Evolutionary conservation across 2,797 vertebrate genomes (phyloP).

Genomic region (Lerista edwardsae): DNA sequence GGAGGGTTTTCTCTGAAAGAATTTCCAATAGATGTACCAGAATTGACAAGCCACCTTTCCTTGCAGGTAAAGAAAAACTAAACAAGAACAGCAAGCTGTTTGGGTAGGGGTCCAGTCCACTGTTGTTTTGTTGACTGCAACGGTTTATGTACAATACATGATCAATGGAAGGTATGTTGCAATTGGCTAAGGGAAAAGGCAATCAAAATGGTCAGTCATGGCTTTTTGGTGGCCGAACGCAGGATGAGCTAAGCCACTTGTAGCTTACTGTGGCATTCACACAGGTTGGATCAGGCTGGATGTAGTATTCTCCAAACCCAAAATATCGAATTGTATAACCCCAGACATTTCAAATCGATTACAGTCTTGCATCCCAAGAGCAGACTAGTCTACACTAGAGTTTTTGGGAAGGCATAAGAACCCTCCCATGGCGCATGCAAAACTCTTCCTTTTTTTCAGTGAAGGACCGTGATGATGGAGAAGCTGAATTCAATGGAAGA

Average conservation of each 20-base stretch:
- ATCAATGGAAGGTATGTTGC: not conserved
- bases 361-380: not conserved
- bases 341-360: not conserved
- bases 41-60: slow-evolving; percentile 87
- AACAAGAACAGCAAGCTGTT: not conserved
- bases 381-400: not conserved
- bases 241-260: not conserved
- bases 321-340: not conserved
- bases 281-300: not conserved
- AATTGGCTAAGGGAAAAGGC: not conserved
- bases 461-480: too few species aligned
- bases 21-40: slow-evolving; percentile 85
- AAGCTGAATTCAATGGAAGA: too few species aligned
- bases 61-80: slow-evolving; percentile 83
- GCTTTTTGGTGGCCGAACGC: not conserved
- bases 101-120: not conserved
- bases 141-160: not conserved
- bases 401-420: not conserved
- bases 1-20: slow-evolving; percentile 90
- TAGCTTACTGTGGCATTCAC: too few species aligned
- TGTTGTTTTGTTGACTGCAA: not conserved
- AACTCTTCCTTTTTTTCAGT: too few species aligned
- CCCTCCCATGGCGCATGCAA: too few species aligned
- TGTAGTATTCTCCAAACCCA: not conserved
- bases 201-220: slow-evolving; percentile 8